Conservation (phyloP, 2,113 vertebrate species). For the Ictalurus punctatus region DNA sequence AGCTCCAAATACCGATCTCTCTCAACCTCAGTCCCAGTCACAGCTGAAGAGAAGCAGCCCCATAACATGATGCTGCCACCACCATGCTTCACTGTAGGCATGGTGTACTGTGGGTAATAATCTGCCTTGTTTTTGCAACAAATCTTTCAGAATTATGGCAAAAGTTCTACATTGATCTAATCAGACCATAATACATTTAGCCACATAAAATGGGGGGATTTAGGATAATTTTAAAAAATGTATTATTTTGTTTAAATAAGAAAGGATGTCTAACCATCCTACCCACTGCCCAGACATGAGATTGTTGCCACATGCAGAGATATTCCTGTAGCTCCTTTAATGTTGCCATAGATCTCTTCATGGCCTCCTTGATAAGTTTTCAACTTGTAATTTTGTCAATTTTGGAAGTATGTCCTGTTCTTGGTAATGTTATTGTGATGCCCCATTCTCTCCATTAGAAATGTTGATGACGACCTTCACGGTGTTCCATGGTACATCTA, state of each 20-base stretch:
- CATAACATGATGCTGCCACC: background rate
- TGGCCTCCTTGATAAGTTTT: background rate
- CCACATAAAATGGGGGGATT: too few species aligned
- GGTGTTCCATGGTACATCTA: background rate
- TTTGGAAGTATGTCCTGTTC: background rate
- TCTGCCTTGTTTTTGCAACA: background rate
- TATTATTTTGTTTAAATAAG: too few species aligned
- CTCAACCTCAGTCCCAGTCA: too few species aligned
- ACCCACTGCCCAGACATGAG: too few species aligned
- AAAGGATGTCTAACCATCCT: too few species aligned
- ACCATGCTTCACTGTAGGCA: background rate
- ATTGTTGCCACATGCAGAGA: too few species aligned
- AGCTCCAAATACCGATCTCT: too few species aligned
- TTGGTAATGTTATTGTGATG: too few species aligned
- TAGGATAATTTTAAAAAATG: too few species aligned
- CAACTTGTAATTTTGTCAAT: background rate
- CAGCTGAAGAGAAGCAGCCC: background rate
- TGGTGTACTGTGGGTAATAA: background rate
- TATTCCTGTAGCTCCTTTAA: too few species aligned
- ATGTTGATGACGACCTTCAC: background rate
- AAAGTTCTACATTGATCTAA: background rate
- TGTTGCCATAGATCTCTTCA: too few species aligned
- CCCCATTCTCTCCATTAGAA: background rate
- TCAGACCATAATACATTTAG: too few species aligned
- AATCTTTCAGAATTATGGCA: background rate